These are phyloP conservation scores for Neomonachus schauinslandi DNA, from an alignment of 2,113 vertebrate species.

Conservation along the genomic window DNA sequence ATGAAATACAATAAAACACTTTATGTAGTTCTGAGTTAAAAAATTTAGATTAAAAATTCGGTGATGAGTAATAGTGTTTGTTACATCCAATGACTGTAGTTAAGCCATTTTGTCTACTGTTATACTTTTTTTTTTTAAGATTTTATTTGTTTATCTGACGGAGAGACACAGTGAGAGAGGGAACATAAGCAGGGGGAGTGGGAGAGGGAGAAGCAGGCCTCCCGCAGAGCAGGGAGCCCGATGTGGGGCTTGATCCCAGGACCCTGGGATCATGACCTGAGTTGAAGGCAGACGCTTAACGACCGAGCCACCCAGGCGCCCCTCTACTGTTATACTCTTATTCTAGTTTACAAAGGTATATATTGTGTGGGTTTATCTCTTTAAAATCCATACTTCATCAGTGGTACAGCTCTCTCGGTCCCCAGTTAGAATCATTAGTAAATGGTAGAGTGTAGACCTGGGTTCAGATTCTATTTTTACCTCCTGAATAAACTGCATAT, in stretches of 20 bases:
- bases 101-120: neutral
- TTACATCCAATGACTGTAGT: neutral
- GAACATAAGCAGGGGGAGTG: no score
- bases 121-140: neutral
- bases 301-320: no score
- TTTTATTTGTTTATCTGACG: no score
- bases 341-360: neutral
- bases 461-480: constrained; percentile 2
- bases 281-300: no score
- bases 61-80: neutral
- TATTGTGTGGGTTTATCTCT: neutral
- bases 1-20: constrained; percentile 30
- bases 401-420: neutral
- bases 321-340: neutral
- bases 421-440: neutral
- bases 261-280: no score
- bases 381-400: neutral
- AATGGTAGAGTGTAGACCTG: neutral
- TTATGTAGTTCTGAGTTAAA: constrained; percentile 24
- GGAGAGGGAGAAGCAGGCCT: no score
- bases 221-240: no score
- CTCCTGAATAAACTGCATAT: neutral
- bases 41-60: constrained; percentile 50
- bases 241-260: no score
- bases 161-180: no score